These are phyloP conservation scores for Neolamprologus longior DNA, from an alignment of 2,113 vertebrate species.

Conservation along the genomic window DNA sequence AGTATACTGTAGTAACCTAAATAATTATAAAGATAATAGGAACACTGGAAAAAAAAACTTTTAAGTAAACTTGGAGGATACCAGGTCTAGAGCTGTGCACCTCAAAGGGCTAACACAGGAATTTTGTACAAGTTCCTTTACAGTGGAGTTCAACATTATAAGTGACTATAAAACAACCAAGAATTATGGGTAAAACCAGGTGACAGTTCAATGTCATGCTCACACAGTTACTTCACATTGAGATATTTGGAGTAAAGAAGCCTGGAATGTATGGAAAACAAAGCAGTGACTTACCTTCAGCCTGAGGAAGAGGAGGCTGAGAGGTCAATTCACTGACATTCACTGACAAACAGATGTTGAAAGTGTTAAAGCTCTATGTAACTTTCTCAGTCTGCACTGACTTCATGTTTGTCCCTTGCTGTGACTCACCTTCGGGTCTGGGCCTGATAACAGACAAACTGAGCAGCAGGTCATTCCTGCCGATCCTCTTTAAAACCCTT, in stretches of 20 bases:
- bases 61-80: neutral
- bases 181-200: neutral
- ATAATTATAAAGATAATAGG: neutral
- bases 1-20: neutral
- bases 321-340: neutral
- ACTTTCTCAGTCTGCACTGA: neutral
- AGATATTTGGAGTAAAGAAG: neutral
- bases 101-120: accelerated
- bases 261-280: neutral
- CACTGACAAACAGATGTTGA: neutral
- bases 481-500: neutral
- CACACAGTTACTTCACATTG: neutral
- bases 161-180: neutral
- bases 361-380: neutral
- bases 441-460: neutral
- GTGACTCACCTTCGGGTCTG: neutral
- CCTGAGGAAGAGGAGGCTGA: accelerated
- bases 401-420: neutral
- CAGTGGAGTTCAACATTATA: neutral
- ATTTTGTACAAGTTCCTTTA: neutral
- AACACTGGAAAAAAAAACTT: accelerated
- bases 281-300: neutral
- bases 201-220: neutral
- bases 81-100: neutral
- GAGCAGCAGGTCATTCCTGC: neutral